phyloP scores from a whole-genome alignment of 2,113 vertebrate species.

The Perccottus glenii region DNA sequence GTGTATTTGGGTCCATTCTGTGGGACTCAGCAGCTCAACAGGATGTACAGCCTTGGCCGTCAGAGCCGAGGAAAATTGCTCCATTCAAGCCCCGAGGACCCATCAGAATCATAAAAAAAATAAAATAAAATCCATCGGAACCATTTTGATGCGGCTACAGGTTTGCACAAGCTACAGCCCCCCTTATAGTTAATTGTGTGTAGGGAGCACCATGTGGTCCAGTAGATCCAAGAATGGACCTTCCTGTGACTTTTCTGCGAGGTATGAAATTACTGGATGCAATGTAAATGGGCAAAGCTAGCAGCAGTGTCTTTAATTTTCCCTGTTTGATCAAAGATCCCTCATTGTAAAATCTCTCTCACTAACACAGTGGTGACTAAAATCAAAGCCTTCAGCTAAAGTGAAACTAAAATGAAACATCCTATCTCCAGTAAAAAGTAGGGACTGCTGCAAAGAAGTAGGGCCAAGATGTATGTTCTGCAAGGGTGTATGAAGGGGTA shows the following conservation, averaged over 20 bases:
- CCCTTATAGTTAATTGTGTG: constrained; percentile 41
- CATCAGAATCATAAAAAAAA: constrained; percentile 60
- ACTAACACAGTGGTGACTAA: too few species aligned
- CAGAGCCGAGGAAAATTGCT: constrained; percentile 56
- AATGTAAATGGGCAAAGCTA: constrained; percentile 42
- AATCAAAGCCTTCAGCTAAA: too few species aligned
- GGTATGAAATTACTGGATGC: constrained; percentile 61
- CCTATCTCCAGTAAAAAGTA: constrained; percentile 2
- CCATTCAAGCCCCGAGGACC: constrained; percentile 33
- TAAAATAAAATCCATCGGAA: constrained; percentile 60
- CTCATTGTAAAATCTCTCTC: too few species aligned
- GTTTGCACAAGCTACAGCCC: constrained; percentile 52
- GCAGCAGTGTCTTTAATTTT: constrained; percentile 26
- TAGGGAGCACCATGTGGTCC: constrained; percentile 48
- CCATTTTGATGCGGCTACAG: constrained; percentile 62
- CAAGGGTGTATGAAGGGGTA: constrained; percentile 49
- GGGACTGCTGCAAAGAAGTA: background rate
- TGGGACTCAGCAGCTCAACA: constrained; percentile 61
- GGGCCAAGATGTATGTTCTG: background rate
- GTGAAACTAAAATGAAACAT: too few species aligned
- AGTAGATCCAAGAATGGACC: constrained; percentile 49
- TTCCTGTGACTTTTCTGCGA: constrained; percentile 42
- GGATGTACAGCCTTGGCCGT: constrained; percentile 39
- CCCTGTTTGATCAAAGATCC: constrained; percentile 20
- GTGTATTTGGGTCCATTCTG: constrained; percentile 41